Evolutionary conservation across 1,140 invertebrate genomes (phyloP), one percentile per base, ranked within the genome.

Genomic region (Lasioglossum baleicum): DNA sequence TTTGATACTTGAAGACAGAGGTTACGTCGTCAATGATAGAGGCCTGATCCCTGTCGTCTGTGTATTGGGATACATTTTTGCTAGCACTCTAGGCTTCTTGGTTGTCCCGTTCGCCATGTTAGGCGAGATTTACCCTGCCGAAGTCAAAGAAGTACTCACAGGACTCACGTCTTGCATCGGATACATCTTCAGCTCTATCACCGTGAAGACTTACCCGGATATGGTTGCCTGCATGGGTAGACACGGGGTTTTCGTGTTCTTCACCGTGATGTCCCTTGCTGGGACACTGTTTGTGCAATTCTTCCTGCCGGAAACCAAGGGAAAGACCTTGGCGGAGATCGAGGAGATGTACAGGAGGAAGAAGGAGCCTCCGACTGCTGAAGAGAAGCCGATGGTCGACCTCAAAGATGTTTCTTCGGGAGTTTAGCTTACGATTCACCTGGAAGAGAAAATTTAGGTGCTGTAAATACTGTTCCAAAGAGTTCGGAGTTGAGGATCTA

Each of bases 231-330:
- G 77, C 2, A 92, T 97, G 78, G 95, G 95, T 4, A 92, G 94
- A 66, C 91, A 94, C 44, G 95, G 94, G 1, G 94, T 95, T 0
- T 98, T 97, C 87, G 95, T 95, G 73, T 94, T 97, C 76, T 98
- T 96, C 90, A 95, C 95, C 0, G 88, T 92, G 0, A 89, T 97
- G 51, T 95, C 96, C 0, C 84, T 96, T 0, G 6, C 96, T 1
- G 96, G 96, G 0, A 94, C 95, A 1, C 70, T 97, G 2, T 96
- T 97, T 84, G 93, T 97, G 0, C 89, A 94, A 5, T 90, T 95
- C 10, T 94, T 95, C 20, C 89, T 98, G 7, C 97, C 97, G 0
- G 97, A 98, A 91, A 98, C 97, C 0, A 96, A 96, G 81, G 96
- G 96, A 0, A 96, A 96, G 83, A 95, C 94, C 0, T 91, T 97